These are phyloP conservation scores for Cephalopterus ornatus DNA, from an alignment of 2,113 vertebrate genomes.

Conservation along the genomic window DNA sequence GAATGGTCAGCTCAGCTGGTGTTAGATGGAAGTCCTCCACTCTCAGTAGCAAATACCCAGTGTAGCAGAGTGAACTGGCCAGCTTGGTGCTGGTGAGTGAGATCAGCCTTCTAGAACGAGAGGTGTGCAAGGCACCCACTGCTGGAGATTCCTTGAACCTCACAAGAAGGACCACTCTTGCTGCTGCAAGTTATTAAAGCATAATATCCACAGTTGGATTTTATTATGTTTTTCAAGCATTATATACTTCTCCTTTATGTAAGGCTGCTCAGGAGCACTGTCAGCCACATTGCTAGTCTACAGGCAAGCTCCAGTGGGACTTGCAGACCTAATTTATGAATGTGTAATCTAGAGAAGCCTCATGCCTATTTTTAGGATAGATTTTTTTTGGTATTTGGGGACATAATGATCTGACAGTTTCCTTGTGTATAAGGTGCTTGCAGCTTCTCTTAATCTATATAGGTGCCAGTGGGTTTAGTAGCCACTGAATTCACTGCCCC, in stretches of 20 bases:
- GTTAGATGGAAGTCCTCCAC: not conserved
- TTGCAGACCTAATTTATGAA: not conserved
- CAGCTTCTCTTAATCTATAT: not conserved
- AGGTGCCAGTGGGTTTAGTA: not conserved
- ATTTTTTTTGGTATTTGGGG: not conserved
- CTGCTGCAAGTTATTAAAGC: not conserved
- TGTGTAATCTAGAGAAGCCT: not conserved
- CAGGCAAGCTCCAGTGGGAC: not conserved
- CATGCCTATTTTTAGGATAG: not conserved
- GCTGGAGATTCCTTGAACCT: not conserved
- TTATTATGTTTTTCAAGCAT: not conserved
- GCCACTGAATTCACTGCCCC: not conserved
- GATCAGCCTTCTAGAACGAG: not conserved
- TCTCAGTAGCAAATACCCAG: accelerated
- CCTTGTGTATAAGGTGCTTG: not conserved
- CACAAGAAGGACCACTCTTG: not conserved
- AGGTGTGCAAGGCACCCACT: not conserved
- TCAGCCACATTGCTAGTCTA: not conserved
- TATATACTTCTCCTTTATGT: not conserved
- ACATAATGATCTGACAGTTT: not conserved
- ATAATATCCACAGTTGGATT: not conserved
- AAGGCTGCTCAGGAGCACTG: not conserved
- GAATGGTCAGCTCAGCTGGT: accelerated
- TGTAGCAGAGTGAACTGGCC: not conserved
- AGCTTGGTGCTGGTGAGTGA: not conserved